Evolutionary conservation across 2,888 invertebrate species (phyloP), one percentile per base, ranked within the genome.

Genomic region (Netelia melanura): DNA sequence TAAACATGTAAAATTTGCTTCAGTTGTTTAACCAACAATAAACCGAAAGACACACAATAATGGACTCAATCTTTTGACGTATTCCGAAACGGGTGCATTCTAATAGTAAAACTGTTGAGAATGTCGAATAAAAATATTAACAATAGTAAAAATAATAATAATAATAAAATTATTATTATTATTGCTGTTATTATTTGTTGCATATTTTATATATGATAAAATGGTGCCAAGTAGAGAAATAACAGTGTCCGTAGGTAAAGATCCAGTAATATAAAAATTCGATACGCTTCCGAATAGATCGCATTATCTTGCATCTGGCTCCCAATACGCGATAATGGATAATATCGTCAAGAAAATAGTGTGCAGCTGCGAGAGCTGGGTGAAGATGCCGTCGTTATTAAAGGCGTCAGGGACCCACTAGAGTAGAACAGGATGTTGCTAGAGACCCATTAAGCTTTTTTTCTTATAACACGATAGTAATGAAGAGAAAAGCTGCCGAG

Each of bases 221-320:
- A 77, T 67, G 10, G 30, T 43, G 11, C 52, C 14, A 58, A 17
- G 17, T 67, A 77, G 5, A 17, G 23, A 76, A 14, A n/a, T 52
- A 9, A n/a, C 3, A 54, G 3, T 8, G 8, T n/a, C 2, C 6
- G 11, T 65, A 17, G 23, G 17, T 21, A 48, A 58, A 23, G 21
- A 8, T 44, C 23, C 67, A 56, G 56, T 17, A 25, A 76, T 67
- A 67, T 85, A 89, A 89, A 89, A 86, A 87, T 89, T 88, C 85
- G 82, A 86, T 78, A 83, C 83, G 82, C 81, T 48, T 83, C 65
- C 67, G 81, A 64, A 78, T 76, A 86, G 88, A 87, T 86, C 86
- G 86, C 85, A 87, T 88, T 90, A 87, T 88, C 87, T 84, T 56
- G 80, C 79, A 87, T 89, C 88, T 72, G 75, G 79, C 72, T 38